phyloP scores from a whole-genome alignment of 2,888 invertebrate genomes.

The Cetonia aurata region DNA sequence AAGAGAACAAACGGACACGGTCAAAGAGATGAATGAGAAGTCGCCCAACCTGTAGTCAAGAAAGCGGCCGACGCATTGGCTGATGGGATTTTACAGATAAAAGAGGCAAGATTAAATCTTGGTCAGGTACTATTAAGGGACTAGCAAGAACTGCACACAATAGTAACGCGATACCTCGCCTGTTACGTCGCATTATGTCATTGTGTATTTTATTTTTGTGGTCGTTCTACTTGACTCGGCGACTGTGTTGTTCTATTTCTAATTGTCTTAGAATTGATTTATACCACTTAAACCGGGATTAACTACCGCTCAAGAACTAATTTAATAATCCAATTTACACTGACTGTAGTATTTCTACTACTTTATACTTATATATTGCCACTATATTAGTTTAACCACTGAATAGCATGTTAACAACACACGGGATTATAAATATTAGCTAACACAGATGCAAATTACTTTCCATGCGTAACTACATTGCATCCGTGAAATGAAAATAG shows the following conservation, averaged over 20 bases:
- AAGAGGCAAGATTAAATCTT: slow-evolving; percentile 47
- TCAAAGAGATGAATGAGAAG: slow-evolving; percentile 54
- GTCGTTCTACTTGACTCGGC: slow-evolving; percentile 29
- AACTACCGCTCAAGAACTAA: slow-evolving; percentile 20
- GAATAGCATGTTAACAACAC: too few species aligned
- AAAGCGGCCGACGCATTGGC: slow-evolving; percentile 34
- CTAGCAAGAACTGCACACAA: slow-evolving; percentile 46
- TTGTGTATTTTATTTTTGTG: slow-evolving; percentile 42
- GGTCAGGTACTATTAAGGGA: slow-evolving; percentile 43
- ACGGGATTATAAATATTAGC: too few species aligned
- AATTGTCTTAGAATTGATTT: slow-evolving; percentile 24
- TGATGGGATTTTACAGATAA: slow-evolving; percentile 40
- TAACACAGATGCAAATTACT: too few species aligned
- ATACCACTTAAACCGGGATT: slow-evolving; percentile 20
- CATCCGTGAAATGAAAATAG: background rate
- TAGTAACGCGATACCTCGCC: slow-evolving; percentile 50
- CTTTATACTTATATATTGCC: too few species aligned
- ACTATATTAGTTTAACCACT: too few species aligned
- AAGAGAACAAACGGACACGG: slow-evolving; percentile 48
- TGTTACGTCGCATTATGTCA: slow-evolving; percentile 49
- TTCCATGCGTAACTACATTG: background rate
- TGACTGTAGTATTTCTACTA: too few species aligned
- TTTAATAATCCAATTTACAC: slow-evolving; percentile 12
- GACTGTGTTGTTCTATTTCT: slow-evolving; percentile 25
- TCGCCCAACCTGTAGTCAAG: slow-evolving; percentile 53